phyloP scores from a whole-genome alignment of 92 coral and sea anemone species.

The Palythoa grandiflora region DNA sequence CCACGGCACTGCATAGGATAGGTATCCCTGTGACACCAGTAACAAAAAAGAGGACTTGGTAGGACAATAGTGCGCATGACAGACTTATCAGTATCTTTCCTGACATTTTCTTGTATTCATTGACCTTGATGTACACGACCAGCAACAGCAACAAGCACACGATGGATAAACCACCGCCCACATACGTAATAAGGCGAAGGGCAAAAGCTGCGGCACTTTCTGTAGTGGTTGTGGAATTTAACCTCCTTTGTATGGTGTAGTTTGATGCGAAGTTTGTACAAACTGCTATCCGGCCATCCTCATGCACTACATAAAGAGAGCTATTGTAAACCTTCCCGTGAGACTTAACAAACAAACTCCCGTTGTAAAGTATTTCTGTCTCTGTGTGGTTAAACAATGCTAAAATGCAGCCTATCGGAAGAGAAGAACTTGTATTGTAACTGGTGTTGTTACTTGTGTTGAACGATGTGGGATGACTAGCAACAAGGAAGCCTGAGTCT shows the following conservation, averaged over 20 bases:
- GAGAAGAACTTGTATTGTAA: neutral
- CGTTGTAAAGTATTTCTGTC: neutral
- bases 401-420: neutral
- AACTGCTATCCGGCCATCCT: neutral
- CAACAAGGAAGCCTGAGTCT: neutral
- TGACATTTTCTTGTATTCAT: slow-evolving; percentile 25
- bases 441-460: neutral
- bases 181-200: neutral
- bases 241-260: neutral
- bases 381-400: slow-evolving; percentile 13
- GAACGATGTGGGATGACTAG: too few relatives aligned
- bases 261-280: slow-evolving; percentile 23
- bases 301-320: neutral
- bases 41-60: slow-evolving; percentile 26
- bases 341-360: neutral
- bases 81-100: slow-evolving; percentile 24
- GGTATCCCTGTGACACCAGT: slow-evolving; percentile 5
- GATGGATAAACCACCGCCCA: neutral
- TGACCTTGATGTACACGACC: neutral
- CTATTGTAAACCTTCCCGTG: slow-evolving; percentile 7
- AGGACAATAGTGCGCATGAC: slow-evolving; percentile 2
- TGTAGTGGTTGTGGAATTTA: neutral
- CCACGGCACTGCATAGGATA: slow-evolving; percentile 20
- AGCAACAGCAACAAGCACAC: neutral
- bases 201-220: neutral